phyloP scores from a whole-genome alignment of 1,140 invertebrate genomes.

The Proctacanthus coquilletti region DNA sequence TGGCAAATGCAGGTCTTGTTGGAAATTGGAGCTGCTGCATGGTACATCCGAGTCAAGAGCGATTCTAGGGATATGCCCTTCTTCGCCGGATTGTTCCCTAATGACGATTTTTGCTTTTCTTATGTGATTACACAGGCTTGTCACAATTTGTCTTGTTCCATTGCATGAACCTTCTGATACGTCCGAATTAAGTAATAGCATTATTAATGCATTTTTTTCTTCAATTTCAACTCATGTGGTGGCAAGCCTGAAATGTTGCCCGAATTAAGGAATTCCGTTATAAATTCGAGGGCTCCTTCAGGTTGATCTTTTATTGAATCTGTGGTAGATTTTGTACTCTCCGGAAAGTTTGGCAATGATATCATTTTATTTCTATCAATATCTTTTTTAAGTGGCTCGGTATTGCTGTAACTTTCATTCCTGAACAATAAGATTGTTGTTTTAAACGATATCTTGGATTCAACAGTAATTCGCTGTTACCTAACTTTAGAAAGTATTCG shows the following conservation, averaged over 20 bases:
- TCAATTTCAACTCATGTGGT: conserved; percentile 12
- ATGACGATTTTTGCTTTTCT: conserved; percentile 3
- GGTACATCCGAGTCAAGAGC: conserved; percentile 5
- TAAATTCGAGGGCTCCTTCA: conserved; percentile 9
- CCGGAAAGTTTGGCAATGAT: no score
- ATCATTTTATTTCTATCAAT: no score
- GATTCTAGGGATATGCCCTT: conserved; percentile 6
- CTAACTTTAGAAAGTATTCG: no score
- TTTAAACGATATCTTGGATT: no score
- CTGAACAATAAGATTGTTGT: no score
- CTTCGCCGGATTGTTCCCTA: conserved; percentile 6
- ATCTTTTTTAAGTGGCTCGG: no score
- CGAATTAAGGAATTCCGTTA: conserved; percentile 12
- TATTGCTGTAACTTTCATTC: no score
- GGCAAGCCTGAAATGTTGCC: conserved; percentile 10
- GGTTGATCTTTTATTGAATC: conserved; percentile 9
- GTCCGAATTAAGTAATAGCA: conserved; percentile 1
- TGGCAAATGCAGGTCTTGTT: no score
- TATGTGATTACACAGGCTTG: conserved; percentile 1
- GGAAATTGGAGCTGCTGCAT: no score
- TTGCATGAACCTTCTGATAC: conserved; percentile 1
- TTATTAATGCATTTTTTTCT: conserved; percentile 7
- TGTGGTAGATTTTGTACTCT: no score
- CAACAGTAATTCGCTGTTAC: no score
- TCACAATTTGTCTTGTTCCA: no score